These are phyloP conservation scores for Pseudochromis fuscus DNA, from an alignment of 2,797 vertebrate genomes.

Conservation along the genomic window DNA sequence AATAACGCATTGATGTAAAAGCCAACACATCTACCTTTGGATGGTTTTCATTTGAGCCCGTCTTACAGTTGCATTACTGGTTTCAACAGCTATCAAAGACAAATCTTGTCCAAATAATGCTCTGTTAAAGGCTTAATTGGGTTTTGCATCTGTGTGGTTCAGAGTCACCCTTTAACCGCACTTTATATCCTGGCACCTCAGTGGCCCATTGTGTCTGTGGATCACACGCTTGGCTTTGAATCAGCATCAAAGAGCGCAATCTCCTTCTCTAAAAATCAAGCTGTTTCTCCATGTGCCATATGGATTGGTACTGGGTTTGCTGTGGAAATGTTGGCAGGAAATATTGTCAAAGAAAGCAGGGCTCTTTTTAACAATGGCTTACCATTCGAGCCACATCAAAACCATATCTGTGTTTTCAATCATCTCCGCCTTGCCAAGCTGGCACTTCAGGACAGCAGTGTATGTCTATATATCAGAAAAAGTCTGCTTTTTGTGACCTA, in stretches of 20 bases:
- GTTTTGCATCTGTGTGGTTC: slow-evolving; percentile 47
- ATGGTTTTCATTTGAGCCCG: slow-evolving; percentile 51
- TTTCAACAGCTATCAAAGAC: slow-evolving; percentile 46
- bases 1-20: not conserved
- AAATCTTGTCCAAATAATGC: slow-evolving; percentile 33
- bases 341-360: slow-evolving; percentile 54
- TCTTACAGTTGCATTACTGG: not conserved
- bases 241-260: slow-evolving; percentile 62
- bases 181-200: slow-evolving; percentile 51
- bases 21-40: slow-evolving; percentile 13
- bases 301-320: slow-evolving; percentile 45
- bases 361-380: slow-evolving; percentile 57
- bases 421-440: slow-evolving; percentile 62
- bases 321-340: slow-evolving; percentile 56
- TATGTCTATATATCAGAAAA: slow-evolving; percentile 37
- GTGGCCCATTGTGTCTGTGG: slow-evolving; percentile 37
- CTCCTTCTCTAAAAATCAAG: slow-evolving; percentile 54
- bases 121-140: slow-evolving; percentile 50
- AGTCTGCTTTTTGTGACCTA: slow-evolving; percentile 35
- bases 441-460: slow-evolving; percentile 46
- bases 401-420: slow-evolving; percentile 48
- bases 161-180: slow-evolving; percentile 35
- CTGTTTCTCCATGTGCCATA: slow-evolving; percentile 55
- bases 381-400: slow-evolving; percentile 67
- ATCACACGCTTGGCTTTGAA: slow-evolving; percentile 66